Conservation (phyloP, 2,113 vertebrate genomes). For the Scolopax mira region DNA sequence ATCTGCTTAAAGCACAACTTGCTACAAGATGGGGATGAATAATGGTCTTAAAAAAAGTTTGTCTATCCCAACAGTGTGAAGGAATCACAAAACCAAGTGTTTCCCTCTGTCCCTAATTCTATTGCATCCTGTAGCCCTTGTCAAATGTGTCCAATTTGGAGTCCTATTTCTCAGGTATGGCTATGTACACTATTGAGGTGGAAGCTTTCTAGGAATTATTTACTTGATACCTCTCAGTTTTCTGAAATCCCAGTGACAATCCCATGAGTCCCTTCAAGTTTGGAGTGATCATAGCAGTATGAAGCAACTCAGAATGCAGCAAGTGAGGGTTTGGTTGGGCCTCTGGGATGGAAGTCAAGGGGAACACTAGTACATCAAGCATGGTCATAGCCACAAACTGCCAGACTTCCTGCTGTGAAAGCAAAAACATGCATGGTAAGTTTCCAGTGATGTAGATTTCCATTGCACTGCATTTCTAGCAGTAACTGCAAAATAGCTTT, state of each 20-base stretch:
- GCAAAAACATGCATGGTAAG: neutral
- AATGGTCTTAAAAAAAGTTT: accelerated
- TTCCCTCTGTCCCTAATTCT: neutral
- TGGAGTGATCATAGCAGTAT: accelerated
- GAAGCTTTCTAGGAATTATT: neutral
- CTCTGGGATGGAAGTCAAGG: neutral
- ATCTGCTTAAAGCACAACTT: neutral
- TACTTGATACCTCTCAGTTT: neutral
- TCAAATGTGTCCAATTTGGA: neutral
- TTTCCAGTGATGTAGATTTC: neutral
- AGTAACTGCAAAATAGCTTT: neutral
- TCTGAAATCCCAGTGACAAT: neutral
- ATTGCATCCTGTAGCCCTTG: neutral
- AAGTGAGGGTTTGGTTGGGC: neutral
- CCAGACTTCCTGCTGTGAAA: neutral
- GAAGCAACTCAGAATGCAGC: neutral
- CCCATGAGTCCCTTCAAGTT: neutral
- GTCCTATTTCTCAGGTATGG: neutral
- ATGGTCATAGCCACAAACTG: accelerated
- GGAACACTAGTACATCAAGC: neutral
- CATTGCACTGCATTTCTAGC: neutral
- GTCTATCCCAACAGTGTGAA: neutral
- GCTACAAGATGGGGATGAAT: neutral
- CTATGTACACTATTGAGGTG: neutral
- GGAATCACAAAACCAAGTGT: neutral